Percentiles rank a stretch among this genome's conserved stretches.
Conservation (phyloP, 2,797 vertebrate genomes). For the Discoglossus pictus region DNA sequence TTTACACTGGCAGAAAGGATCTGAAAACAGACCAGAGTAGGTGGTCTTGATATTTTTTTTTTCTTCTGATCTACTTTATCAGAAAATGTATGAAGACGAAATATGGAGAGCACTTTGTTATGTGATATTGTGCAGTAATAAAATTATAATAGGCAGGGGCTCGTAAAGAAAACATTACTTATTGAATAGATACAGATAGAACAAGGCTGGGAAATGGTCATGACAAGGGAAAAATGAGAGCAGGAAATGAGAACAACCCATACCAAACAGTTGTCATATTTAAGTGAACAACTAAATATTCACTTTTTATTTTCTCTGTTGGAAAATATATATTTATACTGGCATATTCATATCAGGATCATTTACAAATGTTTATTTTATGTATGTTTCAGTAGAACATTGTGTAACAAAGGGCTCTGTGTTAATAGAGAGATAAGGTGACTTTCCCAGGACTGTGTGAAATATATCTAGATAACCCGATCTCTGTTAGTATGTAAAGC, state of each 20-base stretch:
- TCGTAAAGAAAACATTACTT: conserved; percentile 33
- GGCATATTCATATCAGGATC: conserved; percentile 15
- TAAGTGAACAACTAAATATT: conserved; percentile 21
- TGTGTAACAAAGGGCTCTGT: not conserved
- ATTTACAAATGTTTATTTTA: conserved; percentile 20
- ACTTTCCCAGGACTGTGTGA: too few relatives aligned
- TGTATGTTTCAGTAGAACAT: conserved; percentile 26
- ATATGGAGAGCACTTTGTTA: conserved; percentile 33
- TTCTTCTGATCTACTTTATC: conserved; percentile 49
- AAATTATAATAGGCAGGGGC: conserved; percentile 23
- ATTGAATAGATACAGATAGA: conserved; percentile 13
- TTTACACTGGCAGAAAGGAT: conserved; percentile 58
- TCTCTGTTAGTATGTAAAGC: too few relatives aligned
- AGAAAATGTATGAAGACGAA: conserved; percentile 18
- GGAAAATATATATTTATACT: conserved; percentile 22
- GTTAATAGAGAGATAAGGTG: too few relatives aligned
- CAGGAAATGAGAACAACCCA: conserved; percentile 41
- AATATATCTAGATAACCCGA: too few relatives aligned
- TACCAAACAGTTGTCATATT: conserved; percentile 35
- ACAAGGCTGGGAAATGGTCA: conserved; percentile 31
- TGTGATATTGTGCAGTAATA: conserved; percentile 22
- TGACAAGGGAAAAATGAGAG: conserved; percentile 22
- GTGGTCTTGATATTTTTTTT: conserved; percentile 44
- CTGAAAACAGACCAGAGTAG: conserved; percentile 61
- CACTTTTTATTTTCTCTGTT: conserved; percentile 6